Base-by-base conservation (phyloP, 2,113 vertebrate genomes). In the Monarcha castaneiventris region DNA sequence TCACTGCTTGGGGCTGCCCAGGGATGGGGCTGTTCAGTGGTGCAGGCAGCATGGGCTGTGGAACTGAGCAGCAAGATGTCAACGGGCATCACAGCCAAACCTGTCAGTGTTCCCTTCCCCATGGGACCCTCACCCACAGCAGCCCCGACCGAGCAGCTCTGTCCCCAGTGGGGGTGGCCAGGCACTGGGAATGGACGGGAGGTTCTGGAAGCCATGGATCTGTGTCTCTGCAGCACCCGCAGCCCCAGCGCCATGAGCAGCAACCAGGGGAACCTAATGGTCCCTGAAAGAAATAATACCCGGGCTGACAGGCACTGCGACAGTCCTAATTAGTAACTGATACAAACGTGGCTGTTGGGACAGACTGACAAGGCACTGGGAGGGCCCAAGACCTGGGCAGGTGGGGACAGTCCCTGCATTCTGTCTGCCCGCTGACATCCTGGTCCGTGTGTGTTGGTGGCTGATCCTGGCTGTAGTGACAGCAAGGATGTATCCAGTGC, bases 251-350 rank as follows among this genome's bases (percentile, higher is more conserved):
- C 25, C 30, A 73, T 9, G 21, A 63, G 84, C 62, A 51, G 92
- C 66, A 67, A 67, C 33, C 92, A 35, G 87, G 48, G 95, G 87
- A 95, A 86, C 93, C 94, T 97, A 96, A 95, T 94, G 96, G 95
- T 81, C 94, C 98, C 97, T 97, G 97, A 95, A 97, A 96, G 96
- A 96, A 98, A 97, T 97, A 93, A 94, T 92, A 80, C 64, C 93
- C 54, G 4, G 76, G 56, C 93, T 96, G 97, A 95, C 72, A 90
- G 87, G 91, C 93, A 18, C 58, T 91, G 97, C 55, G 32, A 96
- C 97, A 96, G 95, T 92, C 94, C 95, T 94, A 90, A 94, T 97
- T 97, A 97, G 97, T 97, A 97, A 97, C 95, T 41, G 93, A 82
- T 85, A 93, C 48, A 82, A 91, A 94, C 82, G 33, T 59, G 94